Evolutionary conservation across 2,113 vertebrate genomes (phyloP).

Genomic region (Catharus bicknelli): DNA sequence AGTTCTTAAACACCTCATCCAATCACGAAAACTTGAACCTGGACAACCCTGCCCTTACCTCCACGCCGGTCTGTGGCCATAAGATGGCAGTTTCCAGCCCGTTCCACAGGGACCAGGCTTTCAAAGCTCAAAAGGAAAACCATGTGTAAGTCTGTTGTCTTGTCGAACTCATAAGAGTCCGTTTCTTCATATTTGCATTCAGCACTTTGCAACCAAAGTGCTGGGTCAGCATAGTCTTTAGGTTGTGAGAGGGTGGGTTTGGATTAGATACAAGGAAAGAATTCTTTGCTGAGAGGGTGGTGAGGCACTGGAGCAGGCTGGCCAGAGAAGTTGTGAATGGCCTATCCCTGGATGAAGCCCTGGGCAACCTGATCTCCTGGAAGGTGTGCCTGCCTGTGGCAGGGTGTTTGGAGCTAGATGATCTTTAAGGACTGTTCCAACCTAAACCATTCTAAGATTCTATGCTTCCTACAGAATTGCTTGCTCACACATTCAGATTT

Average conservation of each 20-base stretch:
- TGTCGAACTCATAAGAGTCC: rapidly evolving
- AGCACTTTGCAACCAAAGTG: not conserved
- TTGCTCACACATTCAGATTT: not conserved
- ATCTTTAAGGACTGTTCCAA: not conserved
- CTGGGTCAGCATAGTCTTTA: not conserved
- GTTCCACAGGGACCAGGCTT: slow-evolving; percentile 80
- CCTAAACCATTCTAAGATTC: not conserved
- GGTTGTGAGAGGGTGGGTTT: not conserved
- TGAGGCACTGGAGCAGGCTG: not conserved
- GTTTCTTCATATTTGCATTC: not conserved
- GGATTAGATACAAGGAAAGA: not conserved
- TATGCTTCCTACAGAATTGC: not conserved
- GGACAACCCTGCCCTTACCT: slow-evolving; percentile 80
- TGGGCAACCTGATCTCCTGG: not conserved
- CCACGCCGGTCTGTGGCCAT: slow-evolving; percentile 82
- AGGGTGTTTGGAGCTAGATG: not conserved
- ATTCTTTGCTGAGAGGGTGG: not conserved
- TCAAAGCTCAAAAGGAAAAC: slow-evolving; percentile 89
- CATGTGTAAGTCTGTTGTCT: slow-evolving; percentile 80
- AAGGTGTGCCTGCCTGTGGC: not conserved
- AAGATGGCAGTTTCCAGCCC: slow-evolving; percentile 80
- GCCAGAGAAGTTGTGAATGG: no score
- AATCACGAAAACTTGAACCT: slow-evolving; percentile 84
- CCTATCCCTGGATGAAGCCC: not conserved
- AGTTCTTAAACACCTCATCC: slow-evolving; percentile 93